Evolutionary conservation across 2,113 vertebrate genomes (phyloP).

Genomic region (Nasalis larvatus): DNA sequence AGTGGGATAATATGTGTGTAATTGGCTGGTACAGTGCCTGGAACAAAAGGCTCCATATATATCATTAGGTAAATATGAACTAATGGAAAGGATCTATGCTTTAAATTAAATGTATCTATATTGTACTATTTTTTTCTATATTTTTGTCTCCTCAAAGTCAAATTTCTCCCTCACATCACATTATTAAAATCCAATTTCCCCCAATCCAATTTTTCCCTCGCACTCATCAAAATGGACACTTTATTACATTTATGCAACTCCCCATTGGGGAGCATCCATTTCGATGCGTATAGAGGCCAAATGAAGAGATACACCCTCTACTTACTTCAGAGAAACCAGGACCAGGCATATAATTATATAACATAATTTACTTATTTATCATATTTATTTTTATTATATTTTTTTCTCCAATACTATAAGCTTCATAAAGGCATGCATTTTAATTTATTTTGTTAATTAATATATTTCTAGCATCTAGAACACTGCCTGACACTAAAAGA

Average conservation of each 20-base stretch:
- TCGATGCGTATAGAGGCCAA: not conserved
- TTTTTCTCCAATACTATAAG: not conserved
- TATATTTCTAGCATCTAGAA: not conserved
- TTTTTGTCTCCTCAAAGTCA: not conserved
- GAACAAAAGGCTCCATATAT: not conserved
- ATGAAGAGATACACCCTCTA: not conserved
- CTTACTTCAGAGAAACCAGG: not conserved
- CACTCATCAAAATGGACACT: no score
- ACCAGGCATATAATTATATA: not conserved
- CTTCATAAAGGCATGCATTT: not conserved
- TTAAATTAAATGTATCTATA: not conserved
- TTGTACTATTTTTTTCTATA: not conserved
- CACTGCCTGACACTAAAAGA: not conserved
- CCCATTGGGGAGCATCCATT: not conserved
- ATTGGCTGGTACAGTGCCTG: not conserved
- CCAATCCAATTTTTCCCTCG: not conserved
- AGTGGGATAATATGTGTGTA: not conserved
- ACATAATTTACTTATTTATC: not conserved
- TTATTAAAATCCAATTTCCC: not conserved
- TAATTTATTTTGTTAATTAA: not conserved
- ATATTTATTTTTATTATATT: not conserved
- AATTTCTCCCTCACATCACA: not conserved
- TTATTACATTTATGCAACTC: no score
- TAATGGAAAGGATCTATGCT: not conserved
- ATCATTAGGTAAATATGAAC: not conserved